Evolutionary conservation across 2,888 invertebrate species (phyloP), one percentile per base, ranked within the genome.

Genomic region (Acrobasis suavella): DNA sequence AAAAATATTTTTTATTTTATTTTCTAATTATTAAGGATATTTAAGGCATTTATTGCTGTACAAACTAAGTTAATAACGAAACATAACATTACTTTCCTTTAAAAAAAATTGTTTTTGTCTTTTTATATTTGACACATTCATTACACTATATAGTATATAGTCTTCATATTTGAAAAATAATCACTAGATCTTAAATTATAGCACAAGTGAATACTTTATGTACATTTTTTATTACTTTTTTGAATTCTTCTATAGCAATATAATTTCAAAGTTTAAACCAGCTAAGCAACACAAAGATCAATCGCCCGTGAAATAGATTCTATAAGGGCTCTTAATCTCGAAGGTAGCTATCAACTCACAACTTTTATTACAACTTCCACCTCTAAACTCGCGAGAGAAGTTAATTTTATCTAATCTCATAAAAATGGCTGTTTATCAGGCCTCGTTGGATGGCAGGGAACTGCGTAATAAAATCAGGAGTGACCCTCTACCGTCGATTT

Each of bases 331-430:
- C 51, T 52, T 46, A 61, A 54, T 60, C 50, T 52, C 38, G 17
- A 46, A 54, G 14, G 42, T 61, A 42, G 32, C 54, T 12, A 55
- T 61, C 42, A 55, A 22, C 49, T 64, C 38, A 16, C 42, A 60
- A 62, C 54, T 64, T 64, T 62, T 62, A 60, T 63, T 54, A 63
- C 59, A 64, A 64, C 62, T 62, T 64, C 59, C 64, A 62, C 62
- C 50, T 64, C 58, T 50, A 59, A 39, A 49, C 51, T 46, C 51
- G 60, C 55, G 22, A 62, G 58, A 38, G 22, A 46, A 46, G 56
- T 62, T 62, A 65, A 60, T 62, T 62, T 62, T 60, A 65, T 58
- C 60, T 56, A 62, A 65, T 60, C 62, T 65, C 65, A 51, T 62
- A 62, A 64, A 64, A 62, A 51, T 58, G 38, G 52, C 16, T 60